Percentiles rank a stretch among this genome's conserved stretches.
Conservation (phyloP, 2,113 vertebrate species). For the Upupa epops region DNA sequence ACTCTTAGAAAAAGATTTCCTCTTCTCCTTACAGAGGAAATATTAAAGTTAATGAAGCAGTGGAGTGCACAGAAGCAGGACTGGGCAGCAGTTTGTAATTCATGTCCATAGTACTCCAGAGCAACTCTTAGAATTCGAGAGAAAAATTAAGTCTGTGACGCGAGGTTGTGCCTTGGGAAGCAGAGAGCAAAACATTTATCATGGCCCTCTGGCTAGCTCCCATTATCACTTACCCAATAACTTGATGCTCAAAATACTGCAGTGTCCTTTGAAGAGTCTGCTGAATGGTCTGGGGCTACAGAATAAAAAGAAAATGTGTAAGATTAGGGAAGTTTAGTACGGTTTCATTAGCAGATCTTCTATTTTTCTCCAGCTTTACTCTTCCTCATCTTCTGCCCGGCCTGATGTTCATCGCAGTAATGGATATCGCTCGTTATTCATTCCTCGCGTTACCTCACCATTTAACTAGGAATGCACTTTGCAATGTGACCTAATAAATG, state of each 20-base stretch:
- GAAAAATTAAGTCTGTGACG: neutral
- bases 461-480: slow-evolving; percentile 27
- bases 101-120: neutral
- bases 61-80: neutral
- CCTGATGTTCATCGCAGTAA: neutral
- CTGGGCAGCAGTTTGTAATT: neutral
- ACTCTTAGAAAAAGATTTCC: neutral
- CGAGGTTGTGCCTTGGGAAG: neutral
- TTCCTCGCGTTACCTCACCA: neutral
- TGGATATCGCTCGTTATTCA: neutral
- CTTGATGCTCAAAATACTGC: slow-evolving; percentile 89
- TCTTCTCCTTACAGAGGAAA: neutral
- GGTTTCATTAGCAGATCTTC: neutral
- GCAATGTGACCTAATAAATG: neutral
- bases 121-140: neutral
- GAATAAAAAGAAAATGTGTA: slow-evolving; percentile 44
- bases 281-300: slow-evolving; percentile 90
- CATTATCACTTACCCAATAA: slow-evolving; percentile 85
- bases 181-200: neutral
- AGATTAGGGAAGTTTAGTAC: neutral
- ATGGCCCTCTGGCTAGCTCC: neutral
- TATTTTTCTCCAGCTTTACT: slow-evolving; percentile 25
- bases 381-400: slow-evolving; percentile 13
- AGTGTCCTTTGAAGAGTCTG: slow-evolving; percentile 93
- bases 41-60: neutral